Conservation (phyloP, 2,797 vertebrate species). For the Spea hammondii region DNA sequence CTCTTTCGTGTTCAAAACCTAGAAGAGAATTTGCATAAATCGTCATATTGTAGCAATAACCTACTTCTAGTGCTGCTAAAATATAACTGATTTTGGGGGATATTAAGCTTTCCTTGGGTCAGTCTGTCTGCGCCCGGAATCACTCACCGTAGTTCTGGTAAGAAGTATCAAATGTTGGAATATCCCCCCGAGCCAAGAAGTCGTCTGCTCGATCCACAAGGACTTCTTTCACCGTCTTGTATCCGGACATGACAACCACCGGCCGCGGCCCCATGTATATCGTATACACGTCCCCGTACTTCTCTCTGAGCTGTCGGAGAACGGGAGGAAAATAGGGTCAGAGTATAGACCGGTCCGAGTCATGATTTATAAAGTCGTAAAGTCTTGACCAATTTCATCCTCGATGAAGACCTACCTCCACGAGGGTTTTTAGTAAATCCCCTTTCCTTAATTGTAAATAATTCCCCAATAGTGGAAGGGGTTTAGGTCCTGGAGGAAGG, state of each 20-base stretch:
- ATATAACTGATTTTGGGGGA: no score
- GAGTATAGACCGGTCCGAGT: background rate
- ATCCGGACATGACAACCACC: slow-evolving; percentile 21
- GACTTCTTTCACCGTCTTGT: slow-evolving; percentile 21
- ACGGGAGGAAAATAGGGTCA: background rate
- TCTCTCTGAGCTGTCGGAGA: slow-evolving; percentile 6
- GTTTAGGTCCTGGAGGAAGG: slow-evolving; percentile 27
- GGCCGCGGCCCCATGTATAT: slow-evolving; percentile 29
- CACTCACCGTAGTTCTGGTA: slow-evolving; percentile 19
- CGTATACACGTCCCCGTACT: slow-evolving; percentile 34
- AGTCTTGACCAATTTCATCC: no score
- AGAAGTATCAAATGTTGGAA: background rate
- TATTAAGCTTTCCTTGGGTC: no score
- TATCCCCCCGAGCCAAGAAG: slow-evolving; percentile 25
- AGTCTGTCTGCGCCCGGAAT: background rate
- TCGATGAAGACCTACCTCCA: slow-evolving; percentile 19
- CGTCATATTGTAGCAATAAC: no score
- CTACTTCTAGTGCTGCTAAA: no score
- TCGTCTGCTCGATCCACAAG: slow-evolving; percentile 36
- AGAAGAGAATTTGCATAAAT: no score
- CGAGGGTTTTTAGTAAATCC: background rate
- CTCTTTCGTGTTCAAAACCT: no score
- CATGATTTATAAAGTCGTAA: background rate
- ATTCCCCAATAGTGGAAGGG: slow-evolving; percentile 28
- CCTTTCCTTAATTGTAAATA: slow-evolving; percentile 7